phyloP scores from a whole-genome alignment of 2,888 invertebrate genomes.

The Acanthosepion lycidas region DNA sequence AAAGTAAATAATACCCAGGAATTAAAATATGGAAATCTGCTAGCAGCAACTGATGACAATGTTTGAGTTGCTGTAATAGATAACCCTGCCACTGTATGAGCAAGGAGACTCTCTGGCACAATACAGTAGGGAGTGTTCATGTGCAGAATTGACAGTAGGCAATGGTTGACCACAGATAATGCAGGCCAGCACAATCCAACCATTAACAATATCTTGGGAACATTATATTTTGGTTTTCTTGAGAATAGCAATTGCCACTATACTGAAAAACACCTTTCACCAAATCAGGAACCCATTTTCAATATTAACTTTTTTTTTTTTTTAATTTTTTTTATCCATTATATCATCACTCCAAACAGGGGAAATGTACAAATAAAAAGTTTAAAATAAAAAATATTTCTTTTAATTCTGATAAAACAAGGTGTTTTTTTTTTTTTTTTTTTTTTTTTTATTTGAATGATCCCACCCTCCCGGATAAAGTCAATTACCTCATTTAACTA shows the following conservation, averaged over 20 bases:
- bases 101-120: neutral
- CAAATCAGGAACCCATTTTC: neutral
- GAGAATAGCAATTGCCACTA: neutral
- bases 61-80: neutral
- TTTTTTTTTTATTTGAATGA: no score
- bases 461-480: neutral
- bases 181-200: neutral
- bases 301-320: neutral
- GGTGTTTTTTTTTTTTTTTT: neutral
- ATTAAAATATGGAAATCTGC: neutral
- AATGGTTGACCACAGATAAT: neutral
- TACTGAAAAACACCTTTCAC: neutral
- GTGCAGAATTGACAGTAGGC: neutral
- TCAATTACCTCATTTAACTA: neutral
- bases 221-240: neutral
- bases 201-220: neutral
- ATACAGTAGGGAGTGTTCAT: neutral
- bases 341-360: neutral
- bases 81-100: neutral
- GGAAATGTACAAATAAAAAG: neutral
- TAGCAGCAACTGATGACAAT: neutral
- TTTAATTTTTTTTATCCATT: neutral
- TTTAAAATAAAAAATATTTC: neutral
- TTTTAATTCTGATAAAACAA: neutral
- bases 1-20: conserved; percentile 9